Conservation (phyloP, 2,113 vertebrate genomes). For the Pogona vitticeps region DNA sequence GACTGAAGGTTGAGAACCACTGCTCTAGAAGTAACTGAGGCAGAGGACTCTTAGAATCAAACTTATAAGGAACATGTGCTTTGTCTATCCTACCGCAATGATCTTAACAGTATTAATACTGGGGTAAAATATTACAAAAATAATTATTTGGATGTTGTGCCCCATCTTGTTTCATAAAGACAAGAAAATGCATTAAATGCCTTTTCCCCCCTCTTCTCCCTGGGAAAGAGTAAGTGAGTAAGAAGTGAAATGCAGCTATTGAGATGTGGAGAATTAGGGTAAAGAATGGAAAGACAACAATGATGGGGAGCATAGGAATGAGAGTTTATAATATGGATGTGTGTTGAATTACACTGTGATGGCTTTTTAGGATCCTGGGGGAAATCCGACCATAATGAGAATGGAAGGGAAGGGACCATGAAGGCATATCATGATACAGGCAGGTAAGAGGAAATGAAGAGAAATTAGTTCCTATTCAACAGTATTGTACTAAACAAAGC, state of each 20-base stretch:
- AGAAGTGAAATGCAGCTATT: not conserved
- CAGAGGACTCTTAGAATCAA: not conserved
- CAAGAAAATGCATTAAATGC: not conserved
- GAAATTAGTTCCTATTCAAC: constrained; percentile 30
- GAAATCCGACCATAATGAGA: not conserved
- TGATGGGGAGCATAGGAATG: not conserved
- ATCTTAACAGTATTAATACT: not conserved
- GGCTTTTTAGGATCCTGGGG: not conserved
- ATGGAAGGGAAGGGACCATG: not conserved
- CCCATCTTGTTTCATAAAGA: not conserved
- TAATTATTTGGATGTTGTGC: not conserved
- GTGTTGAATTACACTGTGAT: no score
- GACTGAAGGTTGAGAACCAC: no score
- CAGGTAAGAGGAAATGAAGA: not conserved
- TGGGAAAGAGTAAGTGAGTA: not conserved
- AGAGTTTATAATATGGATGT: not conserved
- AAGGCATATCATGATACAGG: not conserved
- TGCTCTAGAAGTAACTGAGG: not conserved
- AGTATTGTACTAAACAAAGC: constrained; percentile 54
- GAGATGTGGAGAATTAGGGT: not conserved
- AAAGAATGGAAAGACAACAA: not conserved
- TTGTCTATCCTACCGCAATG: not conserved
- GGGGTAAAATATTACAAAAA: not conserved
- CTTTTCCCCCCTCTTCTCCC: not conserved
- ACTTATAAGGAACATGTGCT: not conserved